Base-by-base conservation (phyloP, 2,113 vertebrate species). In the Gobius niger region DNA sequence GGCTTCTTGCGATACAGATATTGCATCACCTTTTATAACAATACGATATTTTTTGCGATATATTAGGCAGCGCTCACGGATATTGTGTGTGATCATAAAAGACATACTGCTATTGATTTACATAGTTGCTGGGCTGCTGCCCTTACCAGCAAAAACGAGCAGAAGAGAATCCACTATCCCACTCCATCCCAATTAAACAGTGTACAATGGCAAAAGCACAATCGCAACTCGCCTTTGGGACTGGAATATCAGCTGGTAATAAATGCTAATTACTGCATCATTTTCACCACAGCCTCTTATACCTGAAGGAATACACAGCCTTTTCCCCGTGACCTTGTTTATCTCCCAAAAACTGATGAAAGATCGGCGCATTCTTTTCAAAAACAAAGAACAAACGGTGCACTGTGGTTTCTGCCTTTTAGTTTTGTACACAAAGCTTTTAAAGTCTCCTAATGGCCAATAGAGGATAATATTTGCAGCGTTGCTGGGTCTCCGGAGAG, bases 221-320 rank as follows among this genome's bases (percentile, higher is more conserved):
- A 46, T 65, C 16, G 46, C 9, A 13, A 67, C 24, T 15, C 62
- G 63, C 73, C 75, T 68, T 13, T 59, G 57, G 74, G 66, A 47
- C 65, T 61, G 67, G 14, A 44, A 82, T 87, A 80, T 87, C 51
- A 41, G 80, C 68, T 16, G 75, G 54, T 70, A 34, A 34, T 34
- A 75, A 77, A 79, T 78, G 79, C 67, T 87, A 86, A 87, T 87
- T 82, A 82, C 42, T 63, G 46, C 47, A 63, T 64, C 41, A 72
- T 83, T 84, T 71, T 68, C 85, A 83, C 82, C 61, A 73, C 9
- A 68, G 71, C 75, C 68, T 85, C 87, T 87, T 85, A 82, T 69
- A 82, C 76, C 80, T 44, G 42, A 68, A 85, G 80, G 71, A 47
- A 80, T 75, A 69, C 63, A 79, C 76, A 77, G 44, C 7, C 13